Evolutionary conservation across 2,113 vertebrate genomes (phyloP).

Genomic region (Hypocryptadius cinnamomeus): DNA sequence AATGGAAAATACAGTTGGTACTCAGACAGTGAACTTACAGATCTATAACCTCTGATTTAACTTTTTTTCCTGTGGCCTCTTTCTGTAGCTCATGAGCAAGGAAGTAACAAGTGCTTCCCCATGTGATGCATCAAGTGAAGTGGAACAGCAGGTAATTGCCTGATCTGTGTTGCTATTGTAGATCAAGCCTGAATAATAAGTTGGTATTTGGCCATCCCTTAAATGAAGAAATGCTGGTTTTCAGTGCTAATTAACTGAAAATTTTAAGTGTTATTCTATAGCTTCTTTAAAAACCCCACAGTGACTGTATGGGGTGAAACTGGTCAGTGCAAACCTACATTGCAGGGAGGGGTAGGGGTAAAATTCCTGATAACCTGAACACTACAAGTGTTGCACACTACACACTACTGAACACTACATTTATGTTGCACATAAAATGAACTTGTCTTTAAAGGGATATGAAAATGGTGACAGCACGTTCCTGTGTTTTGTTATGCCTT

Average conservation of each 20-base stretch:
- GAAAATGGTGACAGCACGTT: neutral
- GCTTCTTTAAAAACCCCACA: neutral
- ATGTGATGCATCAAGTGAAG: constrained; percentile 76
- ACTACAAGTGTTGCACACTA: too few species aligned
- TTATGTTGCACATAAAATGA: neutral
- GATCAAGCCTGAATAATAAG: neutral
- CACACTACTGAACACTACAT: too few species aligned
- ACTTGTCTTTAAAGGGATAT: neutral
- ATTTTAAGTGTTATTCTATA: neutral
- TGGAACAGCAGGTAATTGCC: constrained; percentile 83
- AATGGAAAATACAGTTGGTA: neutral
- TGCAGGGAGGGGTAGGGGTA: neutral
- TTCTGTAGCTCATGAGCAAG: constrained; percentile 87
- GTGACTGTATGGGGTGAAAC: neutral
- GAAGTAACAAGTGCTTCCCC: constrained; percentile 70
- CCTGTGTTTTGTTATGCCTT: neutral
- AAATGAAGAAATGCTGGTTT: neutral
- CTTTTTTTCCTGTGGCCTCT: neutral
- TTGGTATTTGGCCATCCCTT: neutral
- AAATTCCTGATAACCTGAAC: too few species aligned
- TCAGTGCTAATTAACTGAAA: neutral
- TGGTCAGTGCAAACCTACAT: neutral
- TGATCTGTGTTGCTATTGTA: neutral
- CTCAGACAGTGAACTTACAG: neutral
- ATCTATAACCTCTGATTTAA: neutral